A percentile compares a stretch with the other conserved stretches of the same genome.
Conservation (phyloP, 2,797 vertebrate genomes). For the Coregonus sp. region DNA sequence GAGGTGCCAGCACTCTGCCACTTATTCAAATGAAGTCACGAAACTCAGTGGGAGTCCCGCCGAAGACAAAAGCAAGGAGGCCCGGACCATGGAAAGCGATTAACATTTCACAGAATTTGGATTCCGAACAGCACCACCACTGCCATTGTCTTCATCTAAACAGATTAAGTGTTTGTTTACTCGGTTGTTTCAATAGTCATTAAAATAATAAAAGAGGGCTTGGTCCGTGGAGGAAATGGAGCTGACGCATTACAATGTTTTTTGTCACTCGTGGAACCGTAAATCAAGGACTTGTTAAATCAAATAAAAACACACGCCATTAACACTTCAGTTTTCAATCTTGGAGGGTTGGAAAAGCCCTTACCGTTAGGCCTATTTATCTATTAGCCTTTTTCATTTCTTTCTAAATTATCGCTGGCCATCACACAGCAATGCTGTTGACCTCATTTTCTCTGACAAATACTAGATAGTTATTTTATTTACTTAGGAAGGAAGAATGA, state of each 20-base stretch:
- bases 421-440: background rate
- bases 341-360: slow-evolving; percentile 36
- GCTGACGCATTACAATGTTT: slow-evolving; percentile 36
- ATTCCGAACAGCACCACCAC: slow-evolving; percentile 59
- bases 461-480: slow-evolving; percentile 16
- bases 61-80: slow-evolving; percentile 68
- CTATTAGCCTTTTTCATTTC: slow-evolving; percentile 22
- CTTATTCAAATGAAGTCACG: slow-evolving; percentile 68
- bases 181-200: slow-evolving; percentile 71
- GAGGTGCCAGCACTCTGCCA: slow-evolving; percentile 60
- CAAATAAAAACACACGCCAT: slow-evolving; percentile 34
- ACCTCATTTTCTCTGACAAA: slow-evolving; percentile 7
- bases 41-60: slow-evolving; percentile 57
- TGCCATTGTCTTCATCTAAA: slow-evolving; percentile 65
- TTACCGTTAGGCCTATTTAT: slow-evolving; percentile 37
- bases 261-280: slow-evolving; percentile 33
- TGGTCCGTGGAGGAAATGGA: slow-evolving; percentile 25
- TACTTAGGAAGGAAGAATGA: background rate
- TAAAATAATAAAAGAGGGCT: slow-evolving; percentile 70
- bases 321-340: slow-evolving; percentile 33
- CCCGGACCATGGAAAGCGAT: slow-evolving; percentile 57
- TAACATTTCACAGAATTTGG: slow-evolving; percentile 74
- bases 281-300: slow-evolving; percentile 61
- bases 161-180: slow-evolving; percentile 75
- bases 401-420: slow-evolving; percentile 2